Conservation (phyloP, 2,797 vertebrate species). For the Gallinago stenura region DNA sequence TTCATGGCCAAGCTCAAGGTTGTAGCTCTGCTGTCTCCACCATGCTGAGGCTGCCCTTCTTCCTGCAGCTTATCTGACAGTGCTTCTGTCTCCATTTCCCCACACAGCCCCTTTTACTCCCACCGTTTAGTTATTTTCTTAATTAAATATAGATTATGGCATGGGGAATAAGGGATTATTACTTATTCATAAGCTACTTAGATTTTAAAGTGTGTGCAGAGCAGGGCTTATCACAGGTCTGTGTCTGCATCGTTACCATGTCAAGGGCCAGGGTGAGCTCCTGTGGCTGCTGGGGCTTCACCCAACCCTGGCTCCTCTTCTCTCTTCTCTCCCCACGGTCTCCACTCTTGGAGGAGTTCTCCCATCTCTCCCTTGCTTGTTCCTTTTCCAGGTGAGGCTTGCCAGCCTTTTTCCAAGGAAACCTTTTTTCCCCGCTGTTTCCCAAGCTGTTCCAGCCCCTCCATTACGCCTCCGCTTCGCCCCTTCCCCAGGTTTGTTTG, state of each 20-base stretch:
- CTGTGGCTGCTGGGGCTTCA: background rate
- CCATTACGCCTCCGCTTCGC: background rate
- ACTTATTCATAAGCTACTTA: slow-evolving; percentile 75
- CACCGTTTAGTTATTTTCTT: slow-evolving; percentile 64
- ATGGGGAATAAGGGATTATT: slow-evolving; percentile 71
- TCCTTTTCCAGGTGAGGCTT: background rate
- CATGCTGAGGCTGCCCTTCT: background rate
- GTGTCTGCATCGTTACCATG: background rate
- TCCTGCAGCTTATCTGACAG: background rate
- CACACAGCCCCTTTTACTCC: slow-evolving; percentile 18
- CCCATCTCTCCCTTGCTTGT: background rate
- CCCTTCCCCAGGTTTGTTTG: too few relatives aligned
- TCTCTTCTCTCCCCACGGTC: background rate
- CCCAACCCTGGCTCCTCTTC: background rate
- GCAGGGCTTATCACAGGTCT: background rate
- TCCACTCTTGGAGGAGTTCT: background rate
- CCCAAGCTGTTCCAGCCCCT: background rate
- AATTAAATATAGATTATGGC: slow-evolving; percentile 80
- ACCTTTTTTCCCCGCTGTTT: background rate
- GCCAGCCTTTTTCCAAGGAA: background rate
- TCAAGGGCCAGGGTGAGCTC: background rate
- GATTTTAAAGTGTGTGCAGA: slow-evolving; percentile 32
- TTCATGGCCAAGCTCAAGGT: background rate
- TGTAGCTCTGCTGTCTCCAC: background rate
- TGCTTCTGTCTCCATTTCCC: background rate